Evolutionary conservation across 2,888 invertebrate genomes (phyloP).

Genomic region (Calameuta filiformis): DNA sequence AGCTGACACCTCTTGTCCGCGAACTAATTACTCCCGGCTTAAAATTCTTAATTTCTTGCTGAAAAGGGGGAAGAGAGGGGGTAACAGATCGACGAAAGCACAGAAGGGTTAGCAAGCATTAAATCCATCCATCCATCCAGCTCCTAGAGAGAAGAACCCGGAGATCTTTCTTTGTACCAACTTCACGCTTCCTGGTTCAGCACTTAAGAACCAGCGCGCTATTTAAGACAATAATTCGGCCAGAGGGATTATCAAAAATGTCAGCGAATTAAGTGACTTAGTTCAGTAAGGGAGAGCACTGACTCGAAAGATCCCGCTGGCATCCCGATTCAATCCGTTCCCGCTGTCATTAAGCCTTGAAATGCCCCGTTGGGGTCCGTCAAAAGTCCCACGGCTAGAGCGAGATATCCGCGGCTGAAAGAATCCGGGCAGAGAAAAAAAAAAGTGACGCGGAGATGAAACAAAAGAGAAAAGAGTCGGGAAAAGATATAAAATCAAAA

Average conservation of each 20-base stretch:
- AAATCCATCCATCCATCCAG: constrained; percentile 11
- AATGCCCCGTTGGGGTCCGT: too few relatives aligned
- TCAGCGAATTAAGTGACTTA: constrained; percentile 19
- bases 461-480: too few relatives aligned
- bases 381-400: too few relatives aligned
- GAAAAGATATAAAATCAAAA: too few relatives aligned
- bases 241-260: constrained; percentile 22
- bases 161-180: constrained; percentile 17
- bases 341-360: too few relatives aligned
- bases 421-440: too few relatives aligned
- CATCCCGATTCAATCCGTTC: too few relatives aligned
- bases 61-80: constrained; percentile 27
- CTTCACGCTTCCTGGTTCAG: constrained; percentile 18
- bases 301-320: too few relatives aligned
- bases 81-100: too few relatives aligned
- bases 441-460: too few relatives aligned
- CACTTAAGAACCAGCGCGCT: constrained; percentile 18
- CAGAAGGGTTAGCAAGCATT: background rate
- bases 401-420: too few relatives aligned
- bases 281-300: too few relatives aligned
- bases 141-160: background rate
- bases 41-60: constrained; percentile 47
- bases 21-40: constrained; percentile 49
- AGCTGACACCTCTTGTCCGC: constrained; percentile 16
- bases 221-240: constrained; percentile 22